A percentile compares a stretch with the other conserved stretches of the same genome.
These are phyloP conservation scores for Onychorhynchus coronatus DNA, from an alignment of 2,113 vertebrate species.

Conservation along the genomic window DNA sequence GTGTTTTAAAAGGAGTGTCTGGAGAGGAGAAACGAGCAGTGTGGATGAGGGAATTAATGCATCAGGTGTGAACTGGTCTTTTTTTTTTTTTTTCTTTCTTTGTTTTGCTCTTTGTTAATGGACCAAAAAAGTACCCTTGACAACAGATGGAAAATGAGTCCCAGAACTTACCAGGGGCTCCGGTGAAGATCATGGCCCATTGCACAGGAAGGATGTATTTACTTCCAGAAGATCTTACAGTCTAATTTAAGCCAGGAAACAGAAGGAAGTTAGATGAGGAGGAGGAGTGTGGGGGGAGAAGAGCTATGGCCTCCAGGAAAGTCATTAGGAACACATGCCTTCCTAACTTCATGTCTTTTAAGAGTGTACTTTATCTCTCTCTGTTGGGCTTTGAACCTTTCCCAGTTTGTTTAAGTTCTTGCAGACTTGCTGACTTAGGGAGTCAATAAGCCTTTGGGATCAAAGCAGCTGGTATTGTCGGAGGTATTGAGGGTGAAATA, in stretches of 20 bases:
- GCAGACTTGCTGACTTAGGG: slow-evolving; percentile 41
- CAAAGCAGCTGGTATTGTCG: slow-evolving; percentile 43
- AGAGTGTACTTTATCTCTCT: slow-evolving; percentile 5
- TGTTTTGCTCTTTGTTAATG: background rate
- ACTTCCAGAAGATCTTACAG: slow-evolving; percentile 3
- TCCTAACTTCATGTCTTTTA: slow-evolving; percentile 15
- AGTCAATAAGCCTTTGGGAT: slow-evolving; percentile 50
- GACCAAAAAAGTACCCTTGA: slow-evolving; percentile 1
- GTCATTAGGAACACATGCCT: slow-evolving; percentile 33
- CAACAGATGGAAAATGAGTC: slow-evolving; percentile 44
- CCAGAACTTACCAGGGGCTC: background rate
- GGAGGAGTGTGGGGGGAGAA: background rate
- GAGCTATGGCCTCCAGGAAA: slow-evolving; percentile 55
- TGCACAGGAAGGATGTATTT: slow-evolving; percentile 31
- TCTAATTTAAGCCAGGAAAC: slow-evolving; percentile 52
- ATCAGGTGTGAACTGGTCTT: background rate
- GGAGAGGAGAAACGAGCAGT: background rate
- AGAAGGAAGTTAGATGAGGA: slow-evolving; percentile 54
- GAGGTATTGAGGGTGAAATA: slow-evolving; percentile 13
- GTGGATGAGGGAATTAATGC: background rate
- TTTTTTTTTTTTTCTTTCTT: background rate
- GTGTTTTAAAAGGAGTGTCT: background rate
- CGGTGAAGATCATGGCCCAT: slow-evolving; percentile 7
- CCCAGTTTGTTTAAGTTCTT: slow-evolving; percentile 33
- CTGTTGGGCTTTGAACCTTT: slow-evolving; percentile 33